A percentile compares a stretch with the other conserved stretches of the same genome.
Evolutionary conservation across 2,113 vertebrate species (phyloP).

Genomic region (Ceuthmochares aereus): DNA sequence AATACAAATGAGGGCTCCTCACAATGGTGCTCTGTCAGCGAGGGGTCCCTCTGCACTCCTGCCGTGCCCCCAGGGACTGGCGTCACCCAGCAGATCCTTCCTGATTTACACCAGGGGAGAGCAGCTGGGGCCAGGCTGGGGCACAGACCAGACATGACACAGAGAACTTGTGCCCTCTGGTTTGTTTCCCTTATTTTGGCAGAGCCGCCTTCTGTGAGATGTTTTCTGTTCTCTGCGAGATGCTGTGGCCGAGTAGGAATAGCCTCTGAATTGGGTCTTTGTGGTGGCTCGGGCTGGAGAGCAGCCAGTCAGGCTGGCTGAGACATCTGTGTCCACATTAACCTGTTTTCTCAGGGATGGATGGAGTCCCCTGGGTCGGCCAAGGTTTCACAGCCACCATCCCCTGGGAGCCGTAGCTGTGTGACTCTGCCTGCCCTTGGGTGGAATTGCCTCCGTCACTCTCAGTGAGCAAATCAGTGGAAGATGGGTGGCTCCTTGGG

Average conservation of each 20-base stretch:
- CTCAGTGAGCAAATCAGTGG: not conserved
- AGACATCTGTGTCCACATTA: conserved; percentile 56
- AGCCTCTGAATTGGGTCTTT: conserved; percentile 64
- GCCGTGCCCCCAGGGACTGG: not conserved
- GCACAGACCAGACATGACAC: conserved; percentile 27
- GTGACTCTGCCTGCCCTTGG: fast-evolving
- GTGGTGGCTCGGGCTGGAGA: conserved; percentile 52
- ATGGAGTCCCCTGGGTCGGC: not conserved
- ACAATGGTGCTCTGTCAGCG: not conserved
- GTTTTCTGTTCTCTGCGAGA: conserved; percentile 62
- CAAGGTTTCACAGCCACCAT: not conserved
- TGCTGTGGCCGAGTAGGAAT: conserved; percentile 57
- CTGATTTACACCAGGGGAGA: not conserved
- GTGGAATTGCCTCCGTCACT: fast-evolving
- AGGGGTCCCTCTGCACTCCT: not conserved
- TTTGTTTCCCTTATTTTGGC: conserved; percentile 60
- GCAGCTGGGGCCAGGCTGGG: not conserved
- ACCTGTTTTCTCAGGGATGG: not conserved
- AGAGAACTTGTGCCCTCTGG: conserved; percentile 56
- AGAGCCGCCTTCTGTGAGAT: conserved; percentile 55
- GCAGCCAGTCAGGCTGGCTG: conserved; percentile 31
- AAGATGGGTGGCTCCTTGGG: not conserved
- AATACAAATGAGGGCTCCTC: not conserved
- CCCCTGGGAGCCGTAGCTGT: not conserved
- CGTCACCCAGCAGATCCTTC: not conserved